Evolutionary conservation across 2,888 invertebrate species (phyloP).

Genomic region (Ormyrus thymus): DNA sequence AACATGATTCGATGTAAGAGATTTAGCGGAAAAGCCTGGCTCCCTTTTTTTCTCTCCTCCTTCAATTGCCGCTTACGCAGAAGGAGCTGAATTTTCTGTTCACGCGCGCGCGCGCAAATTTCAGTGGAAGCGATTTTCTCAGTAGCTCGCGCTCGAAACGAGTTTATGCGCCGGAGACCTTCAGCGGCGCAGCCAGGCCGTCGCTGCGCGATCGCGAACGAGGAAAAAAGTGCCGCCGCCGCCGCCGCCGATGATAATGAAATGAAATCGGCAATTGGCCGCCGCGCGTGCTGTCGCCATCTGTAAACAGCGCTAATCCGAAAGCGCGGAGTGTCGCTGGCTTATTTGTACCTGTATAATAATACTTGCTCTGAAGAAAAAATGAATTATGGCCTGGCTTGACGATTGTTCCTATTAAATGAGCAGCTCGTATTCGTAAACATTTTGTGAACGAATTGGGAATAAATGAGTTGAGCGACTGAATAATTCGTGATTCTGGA

Average conservation of each 20-base stretch:
- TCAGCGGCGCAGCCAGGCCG: constrained; percentile 26
- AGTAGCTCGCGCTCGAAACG: constrained; percentile 40
- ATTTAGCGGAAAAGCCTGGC: constrained; percentile 14
- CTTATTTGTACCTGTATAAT: too few species aligned
- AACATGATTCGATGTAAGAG: background rate
- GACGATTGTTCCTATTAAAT: too few species aligned
- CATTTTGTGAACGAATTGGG: too few species aligned
- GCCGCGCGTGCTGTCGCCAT: constrained; percentile 48
- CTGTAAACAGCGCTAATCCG: background rate
- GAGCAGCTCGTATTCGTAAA: too few species aligned
- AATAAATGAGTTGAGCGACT: too few species aligned
- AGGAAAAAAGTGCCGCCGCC: constrained; percentile 52
- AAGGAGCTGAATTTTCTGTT: background rate
- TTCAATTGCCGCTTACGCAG: background rate
- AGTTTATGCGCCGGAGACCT: constrained; percentile 47
- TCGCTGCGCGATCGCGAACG: constrained; percentile 3
- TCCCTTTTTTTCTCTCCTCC: constrained; percentile 4
- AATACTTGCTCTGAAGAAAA: too few species aligned
- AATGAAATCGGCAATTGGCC: constrained; percentile 46
- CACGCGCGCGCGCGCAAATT: constrained; percentile 12
- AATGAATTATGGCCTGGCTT: too few species aligned
- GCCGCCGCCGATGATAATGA: constrained; percentile 49
- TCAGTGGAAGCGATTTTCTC: constrained; percentile 46
- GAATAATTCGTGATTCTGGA: too few species aligned
- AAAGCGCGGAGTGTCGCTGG: too few species aligned